Evolutionary conservation across 2,888 invertebrate genomes (phyloP), one percentile per base, ranked within the genome.

Genomic region (Drosophila hamatofila): DNA sequence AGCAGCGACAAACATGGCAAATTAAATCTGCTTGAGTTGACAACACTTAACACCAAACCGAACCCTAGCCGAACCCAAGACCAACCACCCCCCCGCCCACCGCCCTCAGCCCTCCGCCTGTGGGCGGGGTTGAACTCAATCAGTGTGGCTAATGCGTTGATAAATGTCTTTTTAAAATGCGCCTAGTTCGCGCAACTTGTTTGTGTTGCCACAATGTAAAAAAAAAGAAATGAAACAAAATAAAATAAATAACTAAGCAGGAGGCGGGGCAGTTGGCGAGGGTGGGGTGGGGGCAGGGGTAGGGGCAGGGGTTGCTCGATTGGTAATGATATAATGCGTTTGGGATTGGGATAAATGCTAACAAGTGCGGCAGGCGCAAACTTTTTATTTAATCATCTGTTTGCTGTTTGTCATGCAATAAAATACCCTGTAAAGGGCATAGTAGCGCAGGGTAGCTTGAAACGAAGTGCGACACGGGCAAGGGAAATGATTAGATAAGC

Each of bases 11-110:
- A 80, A 90, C 89, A 85, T 88, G 90, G 89, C 91, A 90, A 91
- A 91, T 91, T 92, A 91, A 91, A 91, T 91, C 90, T 82, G 91
- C 87, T 91, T 87, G 90, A 91, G 85, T 92, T 91, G 89, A 91
- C 91, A 90, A 83, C 89, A 83, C 88, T 87, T 87, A 90, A 87
- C 90, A 88, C 75, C 69, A 62, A 68, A 42, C 39, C 44, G 27
- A 55, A 52, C n/a, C 42, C 69, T 60, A 68, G 39, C 42, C 41
- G 27, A 55, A 51, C 16, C 42, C 8, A 27, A 8, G 25, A 25
- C 25, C n/a, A n/a, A 12, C 7, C 12, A 7, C 37, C 48, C n/a
- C 30, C 27, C 37, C 33, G 4, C n/a, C n/a, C 14, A 44, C 12
- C 30, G 9, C 9, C 25, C 9, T 1, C 42, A 21, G 23, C 1